These are phyloP conservation scores for Melanocharis versteri DNA, from an alignment of 2,113 vertebrate genomes.

Conservation along the genomic window DNA sequence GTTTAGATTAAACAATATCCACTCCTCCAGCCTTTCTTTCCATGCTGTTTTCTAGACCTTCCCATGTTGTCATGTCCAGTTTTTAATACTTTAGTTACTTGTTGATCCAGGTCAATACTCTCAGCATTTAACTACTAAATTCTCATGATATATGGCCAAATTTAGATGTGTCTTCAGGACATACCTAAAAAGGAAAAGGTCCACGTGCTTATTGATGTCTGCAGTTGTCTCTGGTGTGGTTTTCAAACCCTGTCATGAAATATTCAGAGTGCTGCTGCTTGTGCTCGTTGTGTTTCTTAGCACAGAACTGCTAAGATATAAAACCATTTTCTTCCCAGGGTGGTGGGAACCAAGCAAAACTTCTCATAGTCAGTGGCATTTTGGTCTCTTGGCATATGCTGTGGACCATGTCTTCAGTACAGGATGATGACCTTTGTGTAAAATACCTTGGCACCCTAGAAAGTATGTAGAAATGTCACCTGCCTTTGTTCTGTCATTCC, in stretches of 20 bases:
- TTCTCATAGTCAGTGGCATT: background rate
- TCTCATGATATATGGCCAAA: accelerated
- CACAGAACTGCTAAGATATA: background rate
- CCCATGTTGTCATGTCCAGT: background rate
- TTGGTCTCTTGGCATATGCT: background rate
- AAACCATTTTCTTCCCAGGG: background rate
- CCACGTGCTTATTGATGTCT: background rate
- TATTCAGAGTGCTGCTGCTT: background rate
- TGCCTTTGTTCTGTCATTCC: background rate
- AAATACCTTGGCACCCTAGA: background rate
- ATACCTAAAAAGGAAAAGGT: background rate
- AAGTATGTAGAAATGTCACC: background rate
- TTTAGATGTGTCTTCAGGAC: background rate
- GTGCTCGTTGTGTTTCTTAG: background rate
- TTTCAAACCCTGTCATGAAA: background rate
- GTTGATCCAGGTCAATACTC: background rate
- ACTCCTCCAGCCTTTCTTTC: background rate
- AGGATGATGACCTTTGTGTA: background rate
- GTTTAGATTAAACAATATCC: background rate
- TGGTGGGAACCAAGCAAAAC: background rate
- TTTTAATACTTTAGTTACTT: background rate
- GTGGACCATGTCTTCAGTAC: background rate
- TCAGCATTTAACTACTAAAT: background rate
- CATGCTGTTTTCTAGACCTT: background rate
- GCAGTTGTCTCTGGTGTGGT: background rate